A percentile compares a stretch with the other conserved stretches of the same genome.
Evolutionary conservation across 2,888 invertebrate species (phyloP).

Genomic region (Teinopalpus imperialis): DNA sequence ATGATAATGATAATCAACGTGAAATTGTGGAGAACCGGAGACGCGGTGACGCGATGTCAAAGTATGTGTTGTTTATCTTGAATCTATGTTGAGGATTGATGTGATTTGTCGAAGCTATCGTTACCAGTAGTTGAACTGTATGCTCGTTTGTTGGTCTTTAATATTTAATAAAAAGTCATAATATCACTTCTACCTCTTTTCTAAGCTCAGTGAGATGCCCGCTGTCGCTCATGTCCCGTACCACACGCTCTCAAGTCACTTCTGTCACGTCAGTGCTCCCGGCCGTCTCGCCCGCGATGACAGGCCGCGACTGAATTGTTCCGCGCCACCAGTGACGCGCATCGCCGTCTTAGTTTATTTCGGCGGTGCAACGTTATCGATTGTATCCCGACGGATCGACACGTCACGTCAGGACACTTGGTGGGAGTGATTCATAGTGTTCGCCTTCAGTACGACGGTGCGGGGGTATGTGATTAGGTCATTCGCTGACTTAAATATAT

Average conservation of each 20-base stretch:
- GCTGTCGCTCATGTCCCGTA: conserved; percentile 28
- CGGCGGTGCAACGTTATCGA: conserved; percentile 37
- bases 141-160: too few relatives aligned
- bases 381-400: conserved; percentile 29
- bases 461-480: background rate
- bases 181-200: too few relatives aligned
- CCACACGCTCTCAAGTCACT: conserved; percentile 40
- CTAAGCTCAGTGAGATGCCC: too few relatives aligned
- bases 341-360: conserved; percentile 41
- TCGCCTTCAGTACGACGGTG: too few relatives aligned
- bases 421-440: conserved; percentile 1
- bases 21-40: too few relatives aligned
- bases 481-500: background rate
- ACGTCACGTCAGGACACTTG: conserved; percentile 7
- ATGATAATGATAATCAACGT: too few relatives aligned
- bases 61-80: too few relatives aligned
- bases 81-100: too few relatives aligned
- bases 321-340: conserved; percentile 44
- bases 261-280: conserved; percentile 58
- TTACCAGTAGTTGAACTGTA: too few relatives aligned
- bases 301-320: conserved; percentile 69
- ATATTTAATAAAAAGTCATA: too few relatives aligned
- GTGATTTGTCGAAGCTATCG: too few relatives aligned
- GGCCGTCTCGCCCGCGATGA: conserved; percentile 63
- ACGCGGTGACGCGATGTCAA: too few relatives aligned